Percentiles rank a stretch among this genome's conserved stretches.
phyloP scores from a whole-genome alignment of 2,888 invertebrate species.

The Ashinkailepas kermadecensis region DNA sequence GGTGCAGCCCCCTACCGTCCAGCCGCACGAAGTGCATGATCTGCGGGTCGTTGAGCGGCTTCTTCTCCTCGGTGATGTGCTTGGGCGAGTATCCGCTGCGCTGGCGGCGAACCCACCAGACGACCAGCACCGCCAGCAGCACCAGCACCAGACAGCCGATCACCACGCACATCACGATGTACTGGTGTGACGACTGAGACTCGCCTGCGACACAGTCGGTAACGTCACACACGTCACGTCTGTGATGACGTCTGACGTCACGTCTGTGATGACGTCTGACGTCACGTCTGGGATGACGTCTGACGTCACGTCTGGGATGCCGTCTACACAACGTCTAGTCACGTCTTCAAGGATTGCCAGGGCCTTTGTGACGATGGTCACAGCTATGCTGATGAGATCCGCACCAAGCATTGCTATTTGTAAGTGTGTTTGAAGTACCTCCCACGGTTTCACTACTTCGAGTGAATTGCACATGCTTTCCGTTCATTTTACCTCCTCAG shows the following conservation, averaged over 20 bases:
- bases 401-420: too few species aligned
- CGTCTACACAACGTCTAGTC: too few species aligned
- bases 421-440: too few species aligned
- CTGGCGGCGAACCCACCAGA: constrained; percentile 1
- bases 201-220: neutral
- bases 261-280: neutral
- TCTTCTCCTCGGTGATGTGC: neutral
- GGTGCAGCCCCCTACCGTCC: neutral
- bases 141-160: neutral
- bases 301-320: too few species aligned
- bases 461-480: too few species aligned
- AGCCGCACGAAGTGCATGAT: neutral
- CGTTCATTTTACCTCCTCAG: too few species aligned
- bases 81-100: constrained; percentile 8
- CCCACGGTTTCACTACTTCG: too few species aligned
- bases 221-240: neutral
- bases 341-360: too few species aligned
- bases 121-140: neutral
- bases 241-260: too few species aligned
- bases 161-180: neutral
- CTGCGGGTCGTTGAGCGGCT: constrained; percentile 16
- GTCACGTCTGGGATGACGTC: neutral
- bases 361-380: too few species aligned
- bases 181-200: neutral
- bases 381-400: too few species aligned